Conservation (phyloP, 2,113 vertebrate species). For the Garra rufa region DNA sequence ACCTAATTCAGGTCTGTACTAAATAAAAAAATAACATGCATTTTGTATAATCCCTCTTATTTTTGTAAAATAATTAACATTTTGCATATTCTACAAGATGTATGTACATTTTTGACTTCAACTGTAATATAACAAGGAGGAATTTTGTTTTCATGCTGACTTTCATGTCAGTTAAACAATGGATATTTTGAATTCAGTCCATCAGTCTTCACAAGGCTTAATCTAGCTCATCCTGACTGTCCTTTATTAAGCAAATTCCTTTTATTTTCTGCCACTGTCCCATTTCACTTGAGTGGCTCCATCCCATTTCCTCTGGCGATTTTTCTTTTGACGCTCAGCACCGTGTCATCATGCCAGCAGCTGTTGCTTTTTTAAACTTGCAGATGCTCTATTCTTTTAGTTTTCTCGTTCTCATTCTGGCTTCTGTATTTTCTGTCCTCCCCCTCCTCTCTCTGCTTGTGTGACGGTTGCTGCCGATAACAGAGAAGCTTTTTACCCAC, state of each 20-base stretch:
- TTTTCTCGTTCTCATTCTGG: slow-evolving; percentile 3
- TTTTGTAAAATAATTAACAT: no score
- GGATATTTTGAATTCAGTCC: background rate
- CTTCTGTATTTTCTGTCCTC: slow-evolving; percentile 8
- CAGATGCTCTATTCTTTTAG: slow-evolving; percentile 19
- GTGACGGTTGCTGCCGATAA: slow-evolving; percentile 40
- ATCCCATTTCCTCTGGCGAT: background rate
- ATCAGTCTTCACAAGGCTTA: background rate
- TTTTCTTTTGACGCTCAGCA: background rate
- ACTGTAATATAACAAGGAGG: background rate
- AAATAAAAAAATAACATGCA: no score
- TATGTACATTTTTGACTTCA: no score
- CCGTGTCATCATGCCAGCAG: slow-evolving; percentile 8
- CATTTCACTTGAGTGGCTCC: slow-evolving; percentile 26
- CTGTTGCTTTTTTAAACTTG: slow-evolving; percentile 46
- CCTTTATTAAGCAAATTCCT: background rate
- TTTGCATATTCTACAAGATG: no score
- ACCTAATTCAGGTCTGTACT: no score
- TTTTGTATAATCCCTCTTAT: no score
- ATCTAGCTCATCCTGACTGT: background rate
- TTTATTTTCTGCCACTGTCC: background rate
- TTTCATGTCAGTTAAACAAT: background rate
- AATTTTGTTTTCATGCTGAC: background rate
- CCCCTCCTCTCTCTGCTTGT: slow-evolving; percentile 35
- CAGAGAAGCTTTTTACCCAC: slow-evolving; percentile 35